Percentiles rank a stretch among this genome's conserved stretches.
Conservation (phyloP, 1,140 invertebrate species). For the Sycophila sp. region DNA sequence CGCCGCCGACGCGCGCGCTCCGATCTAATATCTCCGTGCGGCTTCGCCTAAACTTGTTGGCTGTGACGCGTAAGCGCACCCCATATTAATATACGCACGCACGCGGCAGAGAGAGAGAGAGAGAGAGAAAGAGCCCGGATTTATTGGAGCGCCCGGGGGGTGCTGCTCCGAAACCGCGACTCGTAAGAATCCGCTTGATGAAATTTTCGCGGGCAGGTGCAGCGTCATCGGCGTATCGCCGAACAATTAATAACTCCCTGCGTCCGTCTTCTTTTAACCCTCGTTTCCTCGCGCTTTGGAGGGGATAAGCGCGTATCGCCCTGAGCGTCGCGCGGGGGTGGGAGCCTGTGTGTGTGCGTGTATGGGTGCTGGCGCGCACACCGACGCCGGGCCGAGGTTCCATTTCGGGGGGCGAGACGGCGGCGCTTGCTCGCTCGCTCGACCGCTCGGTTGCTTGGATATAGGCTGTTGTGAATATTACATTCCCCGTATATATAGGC, state of each 20-base stretch:
- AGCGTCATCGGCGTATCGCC: too few species aligned
- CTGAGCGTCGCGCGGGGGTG: background rate
- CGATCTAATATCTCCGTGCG: too few species aligned
- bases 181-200: conserved; percentile 63
- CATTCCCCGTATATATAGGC: conserved; percentile 58
- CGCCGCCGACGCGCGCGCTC: too few species aligned
- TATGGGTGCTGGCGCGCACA: background rate
- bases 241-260: conserved; percentile 61
- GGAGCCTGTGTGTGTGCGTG: background rate
- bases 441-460: conserved; percentile 41
- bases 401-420: conserved; percentile 4
- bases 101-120: background rate
- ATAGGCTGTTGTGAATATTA: conserved; percentile 64
- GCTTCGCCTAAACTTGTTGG: background rate
- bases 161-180: too few species aligned
- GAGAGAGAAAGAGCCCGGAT: background rate
- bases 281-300: background rate
- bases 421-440: conserved; percentile 24
- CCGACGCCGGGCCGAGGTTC: background rate
- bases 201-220: too few species aligned
- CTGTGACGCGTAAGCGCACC: too few species aligned
- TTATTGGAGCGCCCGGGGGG: too few species aligned
- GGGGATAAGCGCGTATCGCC: background rate
- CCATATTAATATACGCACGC: too few species aligned
- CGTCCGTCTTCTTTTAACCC: conserved; percentile 26